phyloP scores from a whole-genome alignment of 2,113 vertebrate genomes.

The Fregata magnificens region DNA sequence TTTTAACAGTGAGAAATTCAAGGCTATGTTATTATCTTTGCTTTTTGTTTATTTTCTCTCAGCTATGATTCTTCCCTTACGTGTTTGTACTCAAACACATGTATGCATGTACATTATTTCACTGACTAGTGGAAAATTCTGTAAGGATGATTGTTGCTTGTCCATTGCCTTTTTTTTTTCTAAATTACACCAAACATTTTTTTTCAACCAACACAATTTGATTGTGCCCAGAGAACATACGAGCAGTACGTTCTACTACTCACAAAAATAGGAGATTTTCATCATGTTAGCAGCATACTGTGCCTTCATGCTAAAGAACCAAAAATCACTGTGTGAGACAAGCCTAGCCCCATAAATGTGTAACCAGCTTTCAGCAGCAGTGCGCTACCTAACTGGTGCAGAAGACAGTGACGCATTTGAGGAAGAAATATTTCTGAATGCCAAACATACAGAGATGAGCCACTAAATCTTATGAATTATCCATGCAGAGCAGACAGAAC shows the following conservation, averaged over 20 bases:
- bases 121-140: neutral
- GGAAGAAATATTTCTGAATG: constrained; percentile 13
- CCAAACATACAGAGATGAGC: neutral
- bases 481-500: constrained; percentile 50
- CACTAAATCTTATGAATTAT: constrained; percentile 58
- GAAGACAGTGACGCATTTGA: neutral
- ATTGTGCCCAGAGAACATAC: neutral
- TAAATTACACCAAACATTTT: neutral
- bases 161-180: neutral
- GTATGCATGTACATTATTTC: neutral
- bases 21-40: neutral
- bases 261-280: neutral
- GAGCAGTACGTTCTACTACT: neutral
- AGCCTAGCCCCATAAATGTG: neutral
- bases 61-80: neutral
- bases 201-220: neutral
- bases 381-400: neutral
- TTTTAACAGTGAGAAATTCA: neutral
- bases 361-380: neutral
- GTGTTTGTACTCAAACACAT: neutral
- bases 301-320: neutral
- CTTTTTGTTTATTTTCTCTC: neutral
- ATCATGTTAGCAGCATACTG: neutral
- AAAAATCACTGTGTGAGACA: neutral
- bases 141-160: neutral